phyloP scores from a whole-genome alignment of 2,113 vertebrate genomes.

The Lampris incognitus region DNA sequence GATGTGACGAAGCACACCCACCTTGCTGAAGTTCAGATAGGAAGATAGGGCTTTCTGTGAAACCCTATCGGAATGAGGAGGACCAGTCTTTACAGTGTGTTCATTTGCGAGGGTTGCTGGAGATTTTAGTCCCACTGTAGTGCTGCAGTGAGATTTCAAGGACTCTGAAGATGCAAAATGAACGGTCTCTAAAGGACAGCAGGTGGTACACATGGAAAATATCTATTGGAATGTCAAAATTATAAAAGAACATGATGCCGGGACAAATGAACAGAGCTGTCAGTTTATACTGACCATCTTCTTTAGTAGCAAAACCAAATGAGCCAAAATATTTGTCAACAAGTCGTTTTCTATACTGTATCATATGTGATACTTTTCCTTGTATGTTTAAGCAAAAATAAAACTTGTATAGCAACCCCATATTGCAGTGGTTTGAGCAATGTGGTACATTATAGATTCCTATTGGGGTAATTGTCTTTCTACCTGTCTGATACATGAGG shows the following conservation, averaged over 20 bases:
- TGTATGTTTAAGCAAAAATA: neutral
- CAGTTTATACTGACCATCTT: no score
- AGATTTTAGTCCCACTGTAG: neutral
- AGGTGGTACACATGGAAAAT: slow-evolving; percentile 49
- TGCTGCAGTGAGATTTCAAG: slow-evolving; percentile 4
- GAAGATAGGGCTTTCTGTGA: no score
- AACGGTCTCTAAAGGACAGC: slow-evolving; percentile 53
- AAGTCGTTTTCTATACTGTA: neutral
- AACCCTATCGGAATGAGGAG: neutral
- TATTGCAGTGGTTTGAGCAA: neutral
- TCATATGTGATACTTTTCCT: neutral
- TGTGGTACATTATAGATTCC: no score
- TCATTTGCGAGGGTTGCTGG: neutral
- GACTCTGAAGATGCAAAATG: slow-evolving; percentile 49
- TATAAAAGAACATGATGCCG: slow-evolving; percentile 30
- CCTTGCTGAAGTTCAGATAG: no score
- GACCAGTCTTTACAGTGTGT: no score
- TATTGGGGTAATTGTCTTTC: no score
- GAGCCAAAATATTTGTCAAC: neutral
- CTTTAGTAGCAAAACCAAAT: no score
- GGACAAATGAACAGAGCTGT: neutral
- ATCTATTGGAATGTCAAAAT: slow-evolving; percentile 15
- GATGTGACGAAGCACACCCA: no score
- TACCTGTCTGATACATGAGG: no score
- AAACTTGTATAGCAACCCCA: neutral